Conservation (phyloP, 2,797 vertebrate species). For the Chelon auratus region DNA sequence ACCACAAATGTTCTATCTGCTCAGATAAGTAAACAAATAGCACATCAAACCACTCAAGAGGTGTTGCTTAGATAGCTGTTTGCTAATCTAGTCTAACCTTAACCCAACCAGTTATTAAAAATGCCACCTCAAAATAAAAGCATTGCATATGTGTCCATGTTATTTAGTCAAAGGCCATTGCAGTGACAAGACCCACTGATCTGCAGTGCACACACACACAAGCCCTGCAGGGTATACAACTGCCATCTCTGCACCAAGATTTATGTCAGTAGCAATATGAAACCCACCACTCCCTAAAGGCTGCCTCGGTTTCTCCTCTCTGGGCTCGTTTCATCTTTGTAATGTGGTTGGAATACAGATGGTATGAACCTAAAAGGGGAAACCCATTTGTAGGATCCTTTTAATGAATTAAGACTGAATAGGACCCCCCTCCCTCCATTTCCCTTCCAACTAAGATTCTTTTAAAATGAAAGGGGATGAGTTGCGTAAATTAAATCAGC, state of each 20-base stretch:
- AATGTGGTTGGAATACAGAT: slow-evolving; percentile 72
- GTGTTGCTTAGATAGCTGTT: too few relatives aligned
- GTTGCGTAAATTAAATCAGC: slow-evolving; percentile 43
- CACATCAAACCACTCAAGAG: background rate
- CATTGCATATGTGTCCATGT: background rate
- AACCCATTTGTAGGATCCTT: slow-evolving; percentile 62
- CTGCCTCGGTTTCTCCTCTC: slow-evolving; percentile 58
- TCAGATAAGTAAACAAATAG: background rate
- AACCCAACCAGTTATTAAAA: background rate
- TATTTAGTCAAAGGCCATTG: slow-evolving; percentile 9
- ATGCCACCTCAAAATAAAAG: slow-evolving; percentile 1
- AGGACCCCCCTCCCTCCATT: slow-evolving; percentile 13
- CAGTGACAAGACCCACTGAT: slow-evolving; percentile 13
- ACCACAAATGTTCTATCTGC: background rate
- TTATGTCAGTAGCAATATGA: slow-evolving; percentile 72
- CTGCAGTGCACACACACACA: background rate
- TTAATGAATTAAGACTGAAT: slow-evolving; percentile 61
- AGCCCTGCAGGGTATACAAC: slow-evolving; percentile 25
- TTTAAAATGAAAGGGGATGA: slow-evolving; percentile 46
- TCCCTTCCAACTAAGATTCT: slow-evolving; percentile 33
- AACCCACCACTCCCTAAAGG: slow-evolving; percentile 65
- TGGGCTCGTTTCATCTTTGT: slow-evolving; percentile 64
- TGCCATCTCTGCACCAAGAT: slow-evolving; percentile 58
- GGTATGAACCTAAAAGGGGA: slow-evolving; percentile 63
- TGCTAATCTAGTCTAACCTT: background rate